Base-by-base conservation (phyloP, 2,797 vertebrate genomes). In the Nasua narica region DNA sequence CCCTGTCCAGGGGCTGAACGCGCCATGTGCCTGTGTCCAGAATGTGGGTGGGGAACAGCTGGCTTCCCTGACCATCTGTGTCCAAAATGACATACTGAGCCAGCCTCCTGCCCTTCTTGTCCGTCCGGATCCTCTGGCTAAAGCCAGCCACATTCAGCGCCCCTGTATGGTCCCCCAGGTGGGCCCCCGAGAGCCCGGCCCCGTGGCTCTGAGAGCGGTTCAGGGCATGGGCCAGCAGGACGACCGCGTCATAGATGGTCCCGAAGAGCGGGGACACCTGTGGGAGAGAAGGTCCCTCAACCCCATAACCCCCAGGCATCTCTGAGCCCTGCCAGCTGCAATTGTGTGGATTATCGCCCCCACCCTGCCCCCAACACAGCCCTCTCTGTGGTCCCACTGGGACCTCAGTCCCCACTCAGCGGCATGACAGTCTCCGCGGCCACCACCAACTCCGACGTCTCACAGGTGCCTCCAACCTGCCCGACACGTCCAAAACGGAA, bases 221-320 rank as follows among this genome's bases (percentile, higher is more conserved):
- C 93, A 99, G 98, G 91, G 99, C 99, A 85, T 99, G 99, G 37
- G 99, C 99, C 98, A 99, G 65, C 84, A 99, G 98, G 97, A 99
- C 99, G 92, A 99, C 96, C 58, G 99, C 98, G 90, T 99, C 99
- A 90, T 99, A 99, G 97, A 99, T 99, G 67, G 99, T 99, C 84
- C 99, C 99, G 98, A 99, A 99, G 18, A 99, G 98, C 0, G 99
- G 99, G 77, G 99, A 99, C 81, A 99, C 99, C 99, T 99, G 77
- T 40, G 94, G 90, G 93, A 21, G 52, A 32, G 87, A 65, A 15
- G 89, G 2, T 48, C 89, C 32, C 50, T 43, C 40, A 87, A 18
- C 21, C 2, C 9, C 7, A 2, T 35, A 14, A 29, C 65, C 19
- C 29, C 54, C 70, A 70, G 70, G 69, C 7, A 70, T 37, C 72